Evolutionary conservation across 2,888 invertebrate genomes (phyloP).

Genomic region (Ischnus inquisitorius): DNA sequence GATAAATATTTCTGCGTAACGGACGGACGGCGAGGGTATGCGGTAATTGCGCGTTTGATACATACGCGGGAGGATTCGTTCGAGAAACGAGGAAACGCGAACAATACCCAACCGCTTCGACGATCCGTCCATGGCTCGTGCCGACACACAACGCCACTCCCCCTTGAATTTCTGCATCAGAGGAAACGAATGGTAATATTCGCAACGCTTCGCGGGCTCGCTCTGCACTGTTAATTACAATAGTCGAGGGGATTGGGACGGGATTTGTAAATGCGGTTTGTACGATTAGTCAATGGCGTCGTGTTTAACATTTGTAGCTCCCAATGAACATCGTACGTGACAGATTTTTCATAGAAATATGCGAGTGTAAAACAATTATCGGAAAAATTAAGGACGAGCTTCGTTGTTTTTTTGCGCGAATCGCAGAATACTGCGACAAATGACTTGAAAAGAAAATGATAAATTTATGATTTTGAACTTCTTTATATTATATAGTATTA

Average conservation of each 20-base stretch:
- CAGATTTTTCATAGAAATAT: too few species aligned
- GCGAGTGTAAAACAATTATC: too few species aligned
- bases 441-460: too few species aligned
- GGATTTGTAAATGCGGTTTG: background rate
- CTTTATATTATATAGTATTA: too few species aligned
- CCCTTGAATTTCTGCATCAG: slow-evolving; percentile 54
- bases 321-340: too few species aligned
- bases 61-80: slow-evolving; percentile 1
- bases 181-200: slow-evolving; percentile 51
- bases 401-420: too few species aligned
- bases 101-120: background rate
- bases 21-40: background rate
- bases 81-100: slow-evolving; percentile 4
- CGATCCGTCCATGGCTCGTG: background rate
- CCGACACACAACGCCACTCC: background rate
- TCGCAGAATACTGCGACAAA: too few species aligned
- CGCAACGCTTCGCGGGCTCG: background rate
- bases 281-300: background rate
- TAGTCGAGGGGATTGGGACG: background rate
- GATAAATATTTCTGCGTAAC: background rate
- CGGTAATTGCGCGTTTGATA: slow-evolving; percentile 23
- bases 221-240: background rate
- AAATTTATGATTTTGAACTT: too few species aligned
- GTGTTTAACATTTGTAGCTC: background rate
- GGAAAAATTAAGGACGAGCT: too few species aligned